These are phyloP conservation scores for Amblyjoppa proteus DNA, from an alignment of 2,888 invertebrate genomes.

Conservation along the genomic window DNA sequence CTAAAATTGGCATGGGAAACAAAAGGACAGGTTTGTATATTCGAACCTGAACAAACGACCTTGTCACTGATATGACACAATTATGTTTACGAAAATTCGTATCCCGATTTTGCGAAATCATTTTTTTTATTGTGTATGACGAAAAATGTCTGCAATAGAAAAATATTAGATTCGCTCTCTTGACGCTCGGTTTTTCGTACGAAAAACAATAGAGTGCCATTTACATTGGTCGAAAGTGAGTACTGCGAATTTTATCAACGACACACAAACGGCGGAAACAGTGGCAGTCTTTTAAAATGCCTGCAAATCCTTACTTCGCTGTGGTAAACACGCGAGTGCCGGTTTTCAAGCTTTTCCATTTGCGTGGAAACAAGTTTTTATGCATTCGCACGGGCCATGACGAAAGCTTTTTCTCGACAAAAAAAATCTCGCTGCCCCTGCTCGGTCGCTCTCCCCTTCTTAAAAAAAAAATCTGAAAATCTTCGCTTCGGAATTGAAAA, in stretches of 20 bases:
- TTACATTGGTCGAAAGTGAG: not conserved
- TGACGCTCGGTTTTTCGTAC: not conserved
- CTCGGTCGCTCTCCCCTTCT: not conserved
- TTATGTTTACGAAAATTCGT: too few relatives aligned
- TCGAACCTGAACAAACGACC: too few relatives aligned
- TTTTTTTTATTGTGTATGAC: too few relatives aligned
- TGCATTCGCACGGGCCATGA: slow-evolving; percentile 8
- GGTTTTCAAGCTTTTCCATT: not conserved
- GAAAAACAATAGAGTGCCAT: not conserved
- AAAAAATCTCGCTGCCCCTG: not conserved
- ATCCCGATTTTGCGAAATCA: too few relatives aligned
- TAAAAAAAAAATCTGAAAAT: not conserved
- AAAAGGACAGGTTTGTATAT: too few relatives aligned
- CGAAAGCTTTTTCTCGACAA: slow-evolving; percentile 29
- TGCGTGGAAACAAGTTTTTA: slow-evolving; percentile 36
- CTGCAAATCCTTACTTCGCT: not conserved
- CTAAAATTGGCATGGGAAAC: too few relatives aligned
- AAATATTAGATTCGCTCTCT: not conserved
- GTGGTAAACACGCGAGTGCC: not conserved
- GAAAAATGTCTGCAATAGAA: not conserved
- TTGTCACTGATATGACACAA: too few relatives aligned
- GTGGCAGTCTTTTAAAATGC: not conserved
- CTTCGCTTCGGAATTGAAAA: not conserved
- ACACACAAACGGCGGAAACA: not conserved
- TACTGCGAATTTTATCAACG: not conserved